Conservation (phyloP, 2,797 vertebrate genomes). For the Rhincodon typus region DNA sequence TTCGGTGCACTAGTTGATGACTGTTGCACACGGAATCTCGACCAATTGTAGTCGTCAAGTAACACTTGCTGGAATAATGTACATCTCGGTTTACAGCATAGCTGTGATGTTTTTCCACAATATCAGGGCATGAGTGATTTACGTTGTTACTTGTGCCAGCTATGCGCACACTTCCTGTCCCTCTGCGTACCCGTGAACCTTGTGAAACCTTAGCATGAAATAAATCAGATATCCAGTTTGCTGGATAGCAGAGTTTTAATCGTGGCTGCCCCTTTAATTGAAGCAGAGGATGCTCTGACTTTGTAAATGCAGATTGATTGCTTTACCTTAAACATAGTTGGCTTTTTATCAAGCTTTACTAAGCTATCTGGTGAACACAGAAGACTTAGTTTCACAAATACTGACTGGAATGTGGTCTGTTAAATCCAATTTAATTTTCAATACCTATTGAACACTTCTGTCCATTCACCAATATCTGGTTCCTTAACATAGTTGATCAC, state of each 20-base stretch:
- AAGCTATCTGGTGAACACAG: not conserved
- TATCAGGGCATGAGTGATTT: not conserved
- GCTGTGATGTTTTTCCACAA: not conserved
- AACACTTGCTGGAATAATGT: not conserved
- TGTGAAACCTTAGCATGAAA: not conserved
- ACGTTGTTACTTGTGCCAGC: not conserved
- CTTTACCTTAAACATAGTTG: not conserved
- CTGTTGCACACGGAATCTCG: not conserved
- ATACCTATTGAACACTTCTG: not conserved
- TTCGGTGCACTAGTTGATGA: not conserved
- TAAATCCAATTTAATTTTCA: not conserved
- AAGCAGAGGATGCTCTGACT: not conserved
- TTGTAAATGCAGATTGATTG: not conserved
- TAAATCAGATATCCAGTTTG: not conserved
- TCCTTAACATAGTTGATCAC: not conserved
- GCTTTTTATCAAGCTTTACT: not conserved
- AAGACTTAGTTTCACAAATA: not conserved
- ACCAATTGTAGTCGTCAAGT: not conserved
- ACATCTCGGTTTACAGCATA: not conserved
- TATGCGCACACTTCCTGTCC: not conserved
- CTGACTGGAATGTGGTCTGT: not conserved
- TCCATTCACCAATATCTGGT: not conserved
- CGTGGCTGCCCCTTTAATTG: not conserved
- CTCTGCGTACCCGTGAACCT: not conserved
- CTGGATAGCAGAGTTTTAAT: not conserved